These are phyloP conservation scores for Phrynocephalus guinanensis DNA, from an alignment of 2,797 vertebrate genomes.

Conservation along the genomic window DNA sequence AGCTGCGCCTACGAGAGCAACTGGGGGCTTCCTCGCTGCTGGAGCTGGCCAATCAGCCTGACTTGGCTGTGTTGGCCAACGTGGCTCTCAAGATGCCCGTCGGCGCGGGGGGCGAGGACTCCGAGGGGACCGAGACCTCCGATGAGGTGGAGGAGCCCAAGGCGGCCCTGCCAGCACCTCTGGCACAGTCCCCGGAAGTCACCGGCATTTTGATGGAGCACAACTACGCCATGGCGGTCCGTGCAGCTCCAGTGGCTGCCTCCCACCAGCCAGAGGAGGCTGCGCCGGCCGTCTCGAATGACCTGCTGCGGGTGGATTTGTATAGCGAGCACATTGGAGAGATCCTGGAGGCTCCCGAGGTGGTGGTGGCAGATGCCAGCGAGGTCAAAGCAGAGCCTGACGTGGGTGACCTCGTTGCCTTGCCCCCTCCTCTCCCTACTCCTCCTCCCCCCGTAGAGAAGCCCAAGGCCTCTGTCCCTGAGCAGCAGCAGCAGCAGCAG, in stretches of 20 bases:
- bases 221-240: slow-evolving; percentile 86
- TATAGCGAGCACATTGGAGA: slow-evolving; percentile 74
- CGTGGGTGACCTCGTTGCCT: slow-evolving; percentile 56
- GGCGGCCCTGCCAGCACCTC: slow-evolving; percentile 24
- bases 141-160: slow-evolving; percentile 87
- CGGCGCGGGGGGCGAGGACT: slow-evolving; percentile 79
- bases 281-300: slow-evolving; percentile 63
- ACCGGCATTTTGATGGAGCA: slow-evolving; percentile 85
- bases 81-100: slow-evolving; percentile 75
- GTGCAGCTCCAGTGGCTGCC: slow-evolving; percentile 52
- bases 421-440: background rate
- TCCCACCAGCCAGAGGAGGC: slow-evolving; percentile 65
- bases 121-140: slow-evolving; percentile 86
- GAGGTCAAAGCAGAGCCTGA: slow-evolving; percentile 66
- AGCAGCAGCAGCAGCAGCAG: slow-evolving; percentile 35
- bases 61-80: slow-evolving; percentile 85
- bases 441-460: slow-evolving; percentile 47
- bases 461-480: slow-evolving; percentile 51
- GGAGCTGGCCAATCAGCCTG: slow-evolving; percentile 74
- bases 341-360: slow-evolving; percentile 91
- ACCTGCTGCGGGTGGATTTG: slow-evolving; percentile 54
- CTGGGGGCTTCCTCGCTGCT: slow-evolving; percentile 81
- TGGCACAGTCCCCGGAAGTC: slow-evolving; percentile 37
- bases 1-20: slow-evolving; percentile 78
- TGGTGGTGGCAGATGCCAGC: slow-evolving; percentile 84